Evolutionary conservation across 2,797 vertebrate species (phyloP).

Genomic region (Florisuga fusca): DNA sequence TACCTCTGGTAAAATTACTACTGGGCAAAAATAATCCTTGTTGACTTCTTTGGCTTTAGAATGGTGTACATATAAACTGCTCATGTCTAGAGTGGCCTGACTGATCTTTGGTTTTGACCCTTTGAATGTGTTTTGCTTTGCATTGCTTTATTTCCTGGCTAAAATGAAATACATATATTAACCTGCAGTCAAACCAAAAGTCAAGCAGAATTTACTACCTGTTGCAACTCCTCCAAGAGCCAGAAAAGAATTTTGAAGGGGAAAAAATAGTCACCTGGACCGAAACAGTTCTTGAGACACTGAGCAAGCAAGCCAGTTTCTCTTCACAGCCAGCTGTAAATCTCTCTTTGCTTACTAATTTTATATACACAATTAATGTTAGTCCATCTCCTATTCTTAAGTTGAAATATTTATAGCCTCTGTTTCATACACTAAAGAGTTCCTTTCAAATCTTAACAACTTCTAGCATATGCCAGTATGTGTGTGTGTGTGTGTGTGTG

Average conservation of each 20-base stretch:
- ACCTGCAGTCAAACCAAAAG: not conserved
- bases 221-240: not conserved
- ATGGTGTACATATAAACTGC: not conserved
- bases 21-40: not conserved
- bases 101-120: accelerated
- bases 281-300: not conserved
- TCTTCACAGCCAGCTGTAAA: not conserved
- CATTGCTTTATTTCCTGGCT: not conserved
- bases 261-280: not conserved
- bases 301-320: not conserved
- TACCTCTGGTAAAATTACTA: not conserved
- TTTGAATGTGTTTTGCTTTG: not conserved
- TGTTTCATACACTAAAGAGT: not conserved
- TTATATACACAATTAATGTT: not conserved
- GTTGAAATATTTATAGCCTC: not conserved
- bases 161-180: not conserved
- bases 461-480: not conserved
- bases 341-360: not conserved
- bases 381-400: not conserved
- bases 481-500: not conserved
- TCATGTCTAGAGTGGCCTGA: not conserved
- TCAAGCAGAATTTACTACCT: not conserved
- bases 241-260: not conserved
- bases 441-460: not conserved
- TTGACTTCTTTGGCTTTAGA: not conserved